These are phyloP conservation scores for Mionectes olivaceus DNA, from an alignment of 2,797 vertebrate genomes.

Conservation along the genomic window DNA sequence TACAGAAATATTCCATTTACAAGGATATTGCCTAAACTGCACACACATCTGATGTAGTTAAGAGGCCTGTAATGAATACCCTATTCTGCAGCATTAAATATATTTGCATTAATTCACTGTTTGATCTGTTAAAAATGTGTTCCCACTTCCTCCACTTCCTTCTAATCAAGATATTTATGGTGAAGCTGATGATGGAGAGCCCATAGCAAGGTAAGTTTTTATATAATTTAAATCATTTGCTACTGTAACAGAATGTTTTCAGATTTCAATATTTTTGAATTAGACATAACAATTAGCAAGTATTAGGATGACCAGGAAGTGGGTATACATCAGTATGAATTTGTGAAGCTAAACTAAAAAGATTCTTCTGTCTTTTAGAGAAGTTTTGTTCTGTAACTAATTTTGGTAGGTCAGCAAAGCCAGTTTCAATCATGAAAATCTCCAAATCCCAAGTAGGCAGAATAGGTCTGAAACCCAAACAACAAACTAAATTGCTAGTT, in stretches of 20 bases:
- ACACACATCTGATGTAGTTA: background rate
- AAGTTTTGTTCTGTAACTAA: background rate
- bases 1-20: background rate
- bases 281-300: background rate
- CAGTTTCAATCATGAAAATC: background rate
- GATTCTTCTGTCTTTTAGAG: background rate
- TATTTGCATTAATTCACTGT: background rate
- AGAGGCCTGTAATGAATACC: background rate
- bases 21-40: background rate
- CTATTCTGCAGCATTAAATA: background rate
- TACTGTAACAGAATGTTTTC: background rate
- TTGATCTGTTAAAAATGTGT: constrained; percentile 74
- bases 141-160: constrained; percentile 76
- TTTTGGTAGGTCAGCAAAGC: background rate
- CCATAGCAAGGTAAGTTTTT: constrained; percentile 77
- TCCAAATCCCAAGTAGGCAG: background rate
- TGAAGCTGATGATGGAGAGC: constrained; percentile 83
- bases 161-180: constrained; percentile 89
- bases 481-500: background rate
- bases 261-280: background rate
- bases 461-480: background rate
- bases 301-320: background rate
- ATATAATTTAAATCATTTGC: background rate
- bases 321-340: background rate
- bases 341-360: background rate